Evolutionary conservation across 2,113 vertebrate genomes (phyloP).

Genomic region (Callocephalon fimbriatum): DNA sequence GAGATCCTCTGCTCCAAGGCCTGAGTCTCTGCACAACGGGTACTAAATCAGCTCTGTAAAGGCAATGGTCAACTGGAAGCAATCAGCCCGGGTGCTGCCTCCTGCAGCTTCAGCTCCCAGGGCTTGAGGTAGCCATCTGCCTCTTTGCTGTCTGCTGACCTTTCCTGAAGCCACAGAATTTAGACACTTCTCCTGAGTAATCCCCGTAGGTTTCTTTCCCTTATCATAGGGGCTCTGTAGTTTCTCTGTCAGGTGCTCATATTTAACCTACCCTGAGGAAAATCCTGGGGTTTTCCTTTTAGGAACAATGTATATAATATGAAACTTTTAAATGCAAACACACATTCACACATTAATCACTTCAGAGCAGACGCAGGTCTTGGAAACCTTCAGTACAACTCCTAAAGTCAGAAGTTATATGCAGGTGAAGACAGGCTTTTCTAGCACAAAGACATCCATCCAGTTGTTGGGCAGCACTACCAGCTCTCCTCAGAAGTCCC

Average conservation of each 20-base stretch:
- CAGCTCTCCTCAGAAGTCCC: not conserved
- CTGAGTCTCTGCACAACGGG: rapidly evolving
- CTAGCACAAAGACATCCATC: not conserved
- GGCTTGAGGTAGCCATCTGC: not conserved
- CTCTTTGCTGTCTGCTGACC: not conserved
- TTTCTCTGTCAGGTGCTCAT: not conserved
- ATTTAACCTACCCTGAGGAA: not conserved
- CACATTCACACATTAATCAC: not conserved
- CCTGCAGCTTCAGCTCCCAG: not conserved
- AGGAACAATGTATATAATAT: not conserved
- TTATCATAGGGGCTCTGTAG: not conserved
- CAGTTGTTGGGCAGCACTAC: not conserved
- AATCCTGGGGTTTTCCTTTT: not conserved
- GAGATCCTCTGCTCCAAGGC: rapidly evolving
- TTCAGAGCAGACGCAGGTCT: not conserved
- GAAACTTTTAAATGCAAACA: not conserved
- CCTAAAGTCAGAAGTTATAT: not conserved
- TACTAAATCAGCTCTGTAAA: rapidly evolving
- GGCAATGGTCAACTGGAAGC: not conserved
- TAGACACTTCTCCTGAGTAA: not conserved
- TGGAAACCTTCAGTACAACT: not conserved
- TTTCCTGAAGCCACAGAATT: not conserved
- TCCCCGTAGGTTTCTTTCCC: not conserved
- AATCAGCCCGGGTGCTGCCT: not conserved
- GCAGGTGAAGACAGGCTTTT: not conserved